Base-by-base conservation (phyloP, 2,113 vertebrate species). In the Misgurnus mizolepis region DNA sequence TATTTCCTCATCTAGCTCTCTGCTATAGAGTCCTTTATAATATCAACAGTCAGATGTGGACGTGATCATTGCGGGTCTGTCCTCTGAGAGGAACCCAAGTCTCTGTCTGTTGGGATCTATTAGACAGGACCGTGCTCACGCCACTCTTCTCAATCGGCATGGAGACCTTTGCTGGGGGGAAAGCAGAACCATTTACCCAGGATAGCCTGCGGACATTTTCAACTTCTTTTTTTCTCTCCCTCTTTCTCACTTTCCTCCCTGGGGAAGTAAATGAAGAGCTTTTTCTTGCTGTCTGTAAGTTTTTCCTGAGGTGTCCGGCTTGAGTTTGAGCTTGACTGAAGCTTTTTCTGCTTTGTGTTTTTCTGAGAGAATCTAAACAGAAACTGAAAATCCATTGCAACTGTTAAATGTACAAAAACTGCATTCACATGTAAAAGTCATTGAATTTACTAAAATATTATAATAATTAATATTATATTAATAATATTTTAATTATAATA, bases 111-210 rank as follows among this genome's bases (percentile, higher is more conserved):
- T 83, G 79, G 84, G 83, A 90, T 87, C 88, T 87, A 85, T 88
- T 87, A 86, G 79, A 81, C 80, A 86, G 58, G 58, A 88, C 84
- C 88, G 78, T 67, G 80, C 82, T 67, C 89, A 75, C 43, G 58
- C 56, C 43, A 64, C 73, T 75, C 41, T 91, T 89, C 90, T 90
- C 88, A 89, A 90, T 91, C 89, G 86, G 90, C 86, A 82, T 84
- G 85, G 79, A 84, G 85, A 84, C 83, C 86, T 83, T 90, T 85
- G 90, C 90, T 89, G 90, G 84, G 83, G 90, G 91, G 89, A 89
- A 89, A 91, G 90, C 90, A 84, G 85, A 92, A 91, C 89, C 89
- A 89, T 93, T 92, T 91, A 90, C 88, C 88, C 77, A 85, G 86
- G 87, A 89, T 88, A 85, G 89, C 91, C 91, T 86, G 88, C 88